Percentiles rank a stretch among this genome's conserved stretches.
Conservation (phyloP, 2,888 invertebrate species). For the Scrobipalpa costella region DNA sequence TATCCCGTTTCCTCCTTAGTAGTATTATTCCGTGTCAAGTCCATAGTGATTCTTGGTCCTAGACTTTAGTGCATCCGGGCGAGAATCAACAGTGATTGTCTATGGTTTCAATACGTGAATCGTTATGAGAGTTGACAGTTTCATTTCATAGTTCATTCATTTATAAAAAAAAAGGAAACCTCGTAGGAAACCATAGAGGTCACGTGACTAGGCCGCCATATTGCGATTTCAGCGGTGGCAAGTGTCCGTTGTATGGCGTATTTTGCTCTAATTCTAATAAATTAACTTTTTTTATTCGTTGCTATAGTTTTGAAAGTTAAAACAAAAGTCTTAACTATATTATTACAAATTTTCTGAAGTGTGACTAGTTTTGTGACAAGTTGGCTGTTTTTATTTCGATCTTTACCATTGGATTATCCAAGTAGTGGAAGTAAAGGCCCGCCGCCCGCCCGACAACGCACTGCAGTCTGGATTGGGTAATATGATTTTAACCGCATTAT, state of each 20-base stretch:
- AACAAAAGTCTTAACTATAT: not conserved
- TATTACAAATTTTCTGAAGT: not conserved
- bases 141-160: too few species aligned
- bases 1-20: too few species aligned
- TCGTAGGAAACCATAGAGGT: slow-evolving; percentile 38
- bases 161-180: too few species aligned
- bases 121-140: too few species aligned
- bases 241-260: slow-evolving; percentile 49
- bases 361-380: not conserved
- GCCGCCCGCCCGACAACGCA: slow-evolving; percentile 51
- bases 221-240: slow-evolving; percentile 60
- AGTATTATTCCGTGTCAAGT: too few species aligned
- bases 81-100: too few species aligned
- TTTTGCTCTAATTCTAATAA: slow-evolving; percentile 7
- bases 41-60: too few species aligned
- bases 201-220: slow-evolving; percentile 70
- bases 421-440: slow-evolving; percentile 62
- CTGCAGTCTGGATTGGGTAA: slow-evolving; percentile 48
- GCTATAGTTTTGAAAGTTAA: not conserved
- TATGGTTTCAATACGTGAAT: too few species aligned
- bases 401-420: slow-evolving; percentile 66
- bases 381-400: not conserved
- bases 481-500: slow-evolving; percentile 29
- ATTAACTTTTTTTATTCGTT: not conserved
- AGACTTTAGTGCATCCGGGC: too few species aligned